Base-by-base conservation (phyloP, 2,888 invertebrate genomes). In the Raillietiella orientalis region DNA sequence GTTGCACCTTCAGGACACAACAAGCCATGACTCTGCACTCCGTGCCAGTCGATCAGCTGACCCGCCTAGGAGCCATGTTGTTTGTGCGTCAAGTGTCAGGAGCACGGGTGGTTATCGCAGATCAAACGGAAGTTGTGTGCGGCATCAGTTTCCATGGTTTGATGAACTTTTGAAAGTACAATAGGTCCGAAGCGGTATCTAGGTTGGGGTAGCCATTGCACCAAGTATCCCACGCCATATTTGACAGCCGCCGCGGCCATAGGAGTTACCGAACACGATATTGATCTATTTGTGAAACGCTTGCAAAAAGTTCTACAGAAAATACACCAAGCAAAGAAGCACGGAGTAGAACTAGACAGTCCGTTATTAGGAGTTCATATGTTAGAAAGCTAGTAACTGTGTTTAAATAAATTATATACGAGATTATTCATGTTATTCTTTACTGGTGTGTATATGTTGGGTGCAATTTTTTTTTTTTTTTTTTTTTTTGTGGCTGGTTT, bases 201-300 rank as follows among this genome's bases (percentile, higher is more conserved):
- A 63, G 66, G 62, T 28, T 71, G 66, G 59, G 67, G 69, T 24
- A 53, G 63, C 6, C 69, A 70, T 42, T 50, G 52, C 33, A 48
- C 53, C 35, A 45, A 48, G 33, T 59, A 57, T 35, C 52, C 54
- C 8, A 45, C 47, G 30, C 55, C 64, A 3, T 71, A 71, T 40
- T 46, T 71, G 33, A 71, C 70, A 3, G 65, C 62, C 25, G 69
- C 70, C 10, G 65, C 67, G 3, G 53, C 61, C 4, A 44, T 72
- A 19, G 70, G 70, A 3, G 55, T 66, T 43, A 55, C 53, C 23
- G 50, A 51, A 33, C 38, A 43, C 3, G 70, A 71, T 37, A 56
- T 70, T n/a, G 62, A 66, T 39, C 41, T 48, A 13, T 69, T 70
- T 41, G 49, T 65, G 24, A 52, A 53, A 33, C 53, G 63, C 37